These are phyloP conservation scores for Myripristis jacobus DNA, from an alignment of 2,797 vertebrate genomes.

Conservation along the genomic window DNA sequence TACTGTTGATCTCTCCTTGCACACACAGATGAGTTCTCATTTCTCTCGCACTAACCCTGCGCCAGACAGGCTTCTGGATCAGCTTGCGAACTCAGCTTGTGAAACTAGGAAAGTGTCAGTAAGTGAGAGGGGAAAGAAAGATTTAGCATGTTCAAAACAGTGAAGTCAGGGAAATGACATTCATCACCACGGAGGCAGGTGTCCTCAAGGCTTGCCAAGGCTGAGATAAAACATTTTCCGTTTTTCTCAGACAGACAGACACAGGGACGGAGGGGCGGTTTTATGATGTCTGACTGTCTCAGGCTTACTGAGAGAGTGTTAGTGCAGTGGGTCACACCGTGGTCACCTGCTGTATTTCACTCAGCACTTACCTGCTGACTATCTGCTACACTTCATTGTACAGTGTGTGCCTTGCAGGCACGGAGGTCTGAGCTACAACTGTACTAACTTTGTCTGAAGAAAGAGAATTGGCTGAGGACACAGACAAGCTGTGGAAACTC, in stretches of 20 bases:
- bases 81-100: neutral
- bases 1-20: neutral
- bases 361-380: slow-evolving; percentile 28
- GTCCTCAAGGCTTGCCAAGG: slow-evolving; percentile 27
- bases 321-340: slow-evolving; percentile 12
- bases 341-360: slow-evolving; percentile 52
- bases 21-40: neutral
- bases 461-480: slow-evolving; percentile 2
- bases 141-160: slow-evolving; percentile 20
- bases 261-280: slow-evolving; percentile 9
- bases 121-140: neutral
- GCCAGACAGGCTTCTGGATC: slow-evolving; percentile 17
- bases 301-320: slow-evolving; percentile 6
- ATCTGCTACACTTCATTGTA: slow-evolving; percentile 13
- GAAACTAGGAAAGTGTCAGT: slow-evolving; percentile 1
- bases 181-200: slow-evolving; percentile 26
- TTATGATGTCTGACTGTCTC: slow-evolving; percentile 38
- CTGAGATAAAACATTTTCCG: slow-evolving; percentile 35
- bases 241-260: slow-evolving; percentile 29
- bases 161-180: slow-evolving; percentile 22
- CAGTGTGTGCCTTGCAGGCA: slow-evolving; percentile 7
- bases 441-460: neutral
- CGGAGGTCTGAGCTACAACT: neutral
- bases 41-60: neutral
- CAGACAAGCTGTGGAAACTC: neutral